Conservation (phyloP, 1,140 invertebrate genomes). For the Drosophila sp. region DNA sequence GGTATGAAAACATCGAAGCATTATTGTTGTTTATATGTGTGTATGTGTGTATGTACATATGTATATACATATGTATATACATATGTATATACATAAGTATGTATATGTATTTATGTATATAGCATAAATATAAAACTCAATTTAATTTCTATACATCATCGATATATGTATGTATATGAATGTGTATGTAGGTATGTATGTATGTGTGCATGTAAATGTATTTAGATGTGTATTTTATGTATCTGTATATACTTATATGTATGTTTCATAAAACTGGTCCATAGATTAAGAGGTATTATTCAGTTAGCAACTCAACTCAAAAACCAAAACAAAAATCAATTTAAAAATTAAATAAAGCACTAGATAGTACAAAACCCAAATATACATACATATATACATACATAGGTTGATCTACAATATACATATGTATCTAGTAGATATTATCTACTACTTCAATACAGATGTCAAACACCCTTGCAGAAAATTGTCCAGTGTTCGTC, state of each 20-base stretch:
- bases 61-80: no score
- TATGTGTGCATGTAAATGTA: constrained; percentile 22
- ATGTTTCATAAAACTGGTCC: constrained; percentile 67
- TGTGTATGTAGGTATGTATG: constrained; percentile 12
- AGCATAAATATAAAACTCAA: constrained; percentile 11
- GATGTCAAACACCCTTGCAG: no score
- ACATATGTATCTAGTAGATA: no score
- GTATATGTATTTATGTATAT: constrained; percentile 8
- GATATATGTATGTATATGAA: constrained; percentile 27
- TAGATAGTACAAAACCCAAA: constrained; percentile 31
- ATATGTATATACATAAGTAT: neutral
- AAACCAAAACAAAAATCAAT: constrained; percentile 1
- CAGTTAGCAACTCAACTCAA: constrained; percentile 48
- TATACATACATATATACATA: no score
- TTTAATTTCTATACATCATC: constrained; percentile 17
- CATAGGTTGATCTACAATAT: no score
- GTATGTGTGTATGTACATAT: neutral
- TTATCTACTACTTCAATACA: no score
- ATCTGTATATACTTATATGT: constrained; percentile 48
- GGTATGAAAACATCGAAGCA: neutral
- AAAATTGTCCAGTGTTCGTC: no score
- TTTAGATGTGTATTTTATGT: constrained; percentile 38
- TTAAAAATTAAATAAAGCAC: neutral
- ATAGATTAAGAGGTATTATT: constrained; percentile 78
- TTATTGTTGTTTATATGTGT: neutral